Evolutionary conservation across 2,888 invertebrate species (phyloP), one percentile per base, ranked within the genome.

Genomic region (Drosophila neoperkinsi): DNA sequence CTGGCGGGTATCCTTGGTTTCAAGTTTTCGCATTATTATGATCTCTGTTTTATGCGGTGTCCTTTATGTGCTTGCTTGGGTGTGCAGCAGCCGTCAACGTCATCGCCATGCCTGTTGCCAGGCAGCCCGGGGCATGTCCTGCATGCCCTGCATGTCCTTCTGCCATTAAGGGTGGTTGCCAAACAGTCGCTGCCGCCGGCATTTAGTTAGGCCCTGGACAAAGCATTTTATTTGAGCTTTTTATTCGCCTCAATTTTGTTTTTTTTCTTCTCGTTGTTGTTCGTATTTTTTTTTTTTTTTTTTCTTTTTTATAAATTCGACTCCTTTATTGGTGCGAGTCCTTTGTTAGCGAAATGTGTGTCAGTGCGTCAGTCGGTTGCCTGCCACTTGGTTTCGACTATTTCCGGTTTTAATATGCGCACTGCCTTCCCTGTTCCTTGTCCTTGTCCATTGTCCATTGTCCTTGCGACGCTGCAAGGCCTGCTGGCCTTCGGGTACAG

Each of bases 321-420:
- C 79, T 79, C 74, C 61, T 77, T 70, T 82, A 36, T 55, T 41
- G 57, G 43, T 69, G 59, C 21, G 60, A 59, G 86, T 84, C 85
- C 88, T 88, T 88, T 90, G 91, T 90, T 82, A 53, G 81, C 71
- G 67, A 79, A 88, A 88, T 88, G 87, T 88, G 87, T 90, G 87
- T 88, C 87, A 87, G 87, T 90, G 79, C 90, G 87, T 88, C 87
- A 88, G 90, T 86, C 85, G 85, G 91, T 86, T 90, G 85, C 81
- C 78, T 71, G 82, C 85, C 88, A 87, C 90, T 87, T 90, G 90
- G 90, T 90, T 56, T 75, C 77, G 82, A 90, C 90, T 89, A 89
- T 90, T 90, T 88, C 87, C 87, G 87, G 87, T 90, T 90, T 90
- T 71, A 77, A 84, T 89, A 78, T 80, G 80, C 85, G 87, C 90